These are phyloP conservation scores for Hestina assimilis DNA, from an alignment of 1,140 invertebrate genomes.

Conservation along the genomic window DNA sequence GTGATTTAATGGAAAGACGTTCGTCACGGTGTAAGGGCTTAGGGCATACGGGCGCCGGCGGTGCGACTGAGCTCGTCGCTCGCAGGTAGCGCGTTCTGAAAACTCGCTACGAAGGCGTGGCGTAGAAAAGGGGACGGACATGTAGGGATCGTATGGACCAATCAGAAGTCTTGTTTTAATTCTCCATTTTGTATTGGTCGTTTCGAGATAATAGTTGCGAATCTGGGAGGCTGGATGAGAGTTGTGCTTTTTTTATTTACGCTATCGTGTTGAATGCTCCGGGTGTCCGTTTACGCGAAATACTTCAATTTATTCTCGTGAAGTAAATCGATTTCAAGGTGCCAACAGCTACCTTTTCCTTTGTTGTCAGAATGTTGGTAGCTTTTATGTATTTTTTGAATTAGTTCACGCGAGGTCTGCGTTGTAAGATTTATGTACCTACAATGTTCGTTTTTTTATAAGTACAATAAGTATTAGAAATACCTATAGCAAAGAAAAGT, in stretches of 20 bases:
- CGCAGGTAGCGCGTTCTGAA: slow-evolving; percentile 44
- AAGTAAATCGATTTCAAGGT: slow-evolving; percentile 68
- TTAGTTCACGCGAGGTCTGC: background rate
- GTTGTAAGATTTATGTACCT: too few species aligned
- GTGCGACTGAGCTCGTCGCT: slow-evolving; percentile 35
- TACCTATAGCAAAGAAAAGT: too few species aligned
- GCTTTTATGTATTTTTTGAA: slow-evolving; percentile 10
- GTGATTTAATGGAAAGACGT: slow-evolving; percentile 49
- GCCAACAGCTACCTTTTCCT: slow-evolving; percentile 27
- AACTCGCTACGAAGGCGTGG: slow-evolving; percentile 47
- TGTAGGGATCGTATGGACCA: slow-evolving; percentile 38
- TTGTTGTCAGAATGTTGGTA: slow-evolving; percentile 11
- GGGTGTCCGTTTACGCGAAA: slow-evolving; percentile 47
- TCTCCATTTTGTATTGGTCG: slow-evolving; percentile 60
- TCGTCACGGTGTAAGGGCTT: slow-evolving; percentile 28
- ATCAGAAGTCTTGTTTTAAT: slow-evolving; percentile 26
- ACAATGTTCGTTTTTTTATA: too few species aligned
- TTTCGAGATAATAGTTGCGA: slow-evolving; percentile 68
- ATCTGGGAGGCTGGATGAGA: slow-evolving; percentile 68
- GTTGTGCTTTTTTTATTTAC: slow-evolving; percentile 56
- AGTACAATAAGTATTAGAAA: too few species aligned
- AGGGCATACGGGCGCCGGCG: slow-evolving; percentile 30
- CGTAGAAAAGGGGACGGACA: slow-evolving; percentile 31
- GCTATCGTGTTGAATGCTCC: slow-evolving; percentile 46
- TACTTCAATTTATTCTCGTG: slow-evolving; percentile 59